Conservation (phyloP, 2,797 vertebrate species). For the Mormyrops attenuatus region DNA sequence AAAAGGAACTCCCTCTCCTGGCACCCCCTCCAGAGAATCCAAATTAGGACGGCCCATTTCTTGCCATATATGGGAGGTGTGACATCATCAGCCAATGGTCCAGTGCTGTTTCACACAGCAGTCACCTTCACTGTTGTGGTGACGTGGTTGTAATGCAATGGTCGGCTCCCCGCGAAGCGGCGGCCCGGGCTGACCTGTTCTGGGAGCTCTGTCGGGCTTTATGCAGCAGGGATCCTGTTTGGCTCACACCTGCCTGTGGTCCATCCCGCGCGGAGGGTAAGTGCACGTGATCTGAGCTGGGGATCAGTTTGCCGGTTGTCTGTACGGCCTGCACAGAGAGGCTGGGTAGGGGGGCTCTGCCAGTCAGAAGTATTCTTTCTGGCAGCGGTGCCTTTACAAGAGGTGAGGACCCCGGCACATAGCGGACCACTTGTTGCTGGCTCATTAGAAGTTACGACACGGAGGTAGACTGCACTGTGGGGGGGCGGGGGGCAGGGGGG, state of each 20-base stretch:
- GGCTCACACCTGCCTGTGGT: conserved; percentile 28
- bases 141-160: conserved; percentile 59
- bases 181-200: conserved; percentile 40
- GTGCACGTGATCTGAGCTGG: conserved; percentile 29
- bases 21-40: conserved; percentile 56
- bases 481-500: conserved; percentile 41
- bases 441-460: conserved; percentile 35
- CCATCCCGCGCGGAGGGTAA: conserved; percentile 46
- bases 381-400: background rate
- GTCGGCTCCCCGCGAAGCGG: conserved; percentile 49
- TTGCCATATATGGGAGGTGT: conserved; percentile 65
- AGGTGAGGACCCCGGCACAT: background rate
- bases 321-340: background rate
- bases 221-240: conserved; percentile 13
- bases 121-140: conserved; percentile 66
- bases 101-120: conserved; percentile 58
- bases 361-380: background rate
- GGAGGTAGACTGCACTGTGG: conserved; percentile 54
- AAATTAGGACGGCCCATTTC: conserved; percentile 61
- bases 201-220: conserved; percentile 38
- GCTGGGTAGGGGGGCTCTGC: background rate
- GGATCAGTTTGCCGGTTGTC: background rate
- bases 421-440: conserved; percentile 39
- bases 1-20: conserved; percentile 44
- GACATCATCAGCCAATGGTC: conserved; percentile 68